These are phyloP conservation scores for Drosophila acutilabella DNA, from an alignment of 2,888 invertebrate species.

Conservation along the genomic window DNA sequence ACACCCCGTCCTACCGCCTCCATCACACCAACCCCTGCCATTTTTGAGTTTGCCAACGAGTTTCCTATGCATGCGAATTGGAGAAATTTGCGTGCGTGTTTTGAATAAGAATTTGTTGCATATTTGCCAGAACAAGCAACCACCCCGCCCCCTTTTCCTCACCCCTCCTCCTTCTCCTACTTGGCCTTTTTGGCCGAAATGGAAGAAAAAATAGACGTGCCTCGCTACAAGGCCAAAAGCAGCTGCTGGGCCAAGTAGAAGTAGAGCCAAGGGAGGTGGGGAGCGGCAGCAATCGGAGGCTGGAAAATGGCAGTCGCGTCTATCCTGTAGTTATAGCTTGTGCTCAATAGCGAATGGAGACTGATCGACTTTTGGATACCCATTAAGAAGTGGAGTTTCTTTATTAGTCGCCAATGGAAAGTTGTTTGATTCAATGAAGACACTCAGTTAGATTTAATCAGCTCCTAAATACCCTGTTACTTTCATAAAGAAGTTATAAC, in stretches of 20 bases:
- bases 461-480: background rate
- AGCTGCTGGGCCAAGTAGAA: slow-evolving; percentile 39
- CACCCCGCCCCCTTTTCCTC: background rate
- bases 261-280: slow-evolving; percentile 2
- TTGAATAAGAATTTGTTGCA: slow-evolving; percentile 82
- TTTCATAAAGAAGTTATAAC: no score
- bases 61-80: slow-evolving; percentile 73
- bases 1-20: slow-evolving; percentile 8
- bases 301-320: slow-evolving; percentile 30
- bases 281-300: slow-evolving; percentile 5
- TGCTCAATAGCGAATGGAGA: slow-evolving; percentile 22
- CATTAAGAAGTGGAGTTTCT: background rate
- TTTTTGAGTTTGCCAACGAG: slow-evolving; percentile 43
- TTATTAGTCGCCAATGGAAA: no score
- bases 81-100: slow-evolving; percentile 82
- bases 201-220: slow-evolving; percentile 77
- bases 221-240: slow-evolving; percentile 38
- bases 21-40: background rate
- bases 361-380: background rate
- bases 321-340: slow-evolving; percentile 47
- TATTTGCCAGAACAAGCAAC: slow-evolving; percentile 65
- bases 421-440: no score
- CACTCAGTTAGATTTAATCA: background rate
- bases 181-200: slow-evolving; percentile 68
- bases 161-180: slow-evolving; percentile 19